Conservation (phyloP, 2,888 invertebrate species). For the Atethmia centrago region DNA sequence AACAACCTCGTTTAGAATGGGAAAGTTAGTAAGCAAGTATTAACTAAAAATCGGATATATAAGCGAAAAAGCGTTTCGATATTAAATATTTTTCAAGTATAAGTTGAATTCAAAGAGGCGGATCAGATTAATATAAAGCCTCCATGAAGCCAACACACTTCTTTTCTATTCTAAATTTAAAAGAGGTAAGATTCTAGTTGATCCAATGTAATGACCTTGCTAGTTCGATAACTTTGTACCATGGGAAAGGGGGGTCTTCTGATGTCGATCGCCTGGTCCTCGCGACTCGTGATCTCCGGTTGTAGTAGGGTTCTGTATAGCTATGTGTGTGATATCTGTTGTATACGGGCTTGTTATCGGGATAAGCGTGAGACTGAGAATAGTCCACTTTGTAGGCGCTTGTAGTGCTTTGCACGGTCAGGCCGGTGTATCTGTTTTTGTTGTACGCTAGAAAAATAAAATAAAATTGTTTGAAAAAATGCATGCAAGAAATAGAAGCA, state of each 20-base stretch:
- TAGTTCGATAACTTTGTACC: conserved; percentile 94
- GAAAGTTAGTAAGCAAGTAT: conserved; percentile 74
- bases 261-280: conserved; percentile 83
- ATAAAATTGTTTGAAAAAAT: neutral
- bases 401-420: conserved; percentile 83
- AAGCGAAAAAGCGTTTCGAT: conserved; percentile 77
- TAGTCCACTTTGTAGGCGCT: conserved; percentile 89
- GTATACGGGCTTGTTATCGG: conserved; percentile 84
- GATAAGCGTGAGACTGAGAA: conserved; percentile 85
- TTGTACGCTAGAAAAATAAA: conserved; percentile 81
- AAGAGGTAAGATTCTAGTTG: conserved; percentile 63
- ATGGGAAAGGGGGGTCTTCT: conserved; percentile 93
- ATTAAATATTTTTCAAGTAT: conserved; percentile 77
- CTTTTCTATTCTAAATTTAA: conserved; percentile 68
- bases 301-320: conserved; percentile 84
- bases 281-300: conserved; percentile 84
- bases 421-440: conserved; percentile 82
- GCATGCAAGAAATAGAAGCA: neutral
- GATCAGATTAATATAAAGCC: conserved; percentile 74
- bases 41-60: conserved; percentile 71
- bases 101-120: conserved; percentile 88
- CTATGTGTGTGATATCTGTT: conserved; percentile 86
- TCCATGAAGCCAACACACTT: conserved; percentile 87
- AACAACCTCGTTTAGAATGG: conserved; percentile 79
- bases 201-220: conserved; percentile 93